Evolutionary conservation across 2,113 vertebrate species (phyloP).

Genomic region (Cricetomys ansorgei): DNA sequence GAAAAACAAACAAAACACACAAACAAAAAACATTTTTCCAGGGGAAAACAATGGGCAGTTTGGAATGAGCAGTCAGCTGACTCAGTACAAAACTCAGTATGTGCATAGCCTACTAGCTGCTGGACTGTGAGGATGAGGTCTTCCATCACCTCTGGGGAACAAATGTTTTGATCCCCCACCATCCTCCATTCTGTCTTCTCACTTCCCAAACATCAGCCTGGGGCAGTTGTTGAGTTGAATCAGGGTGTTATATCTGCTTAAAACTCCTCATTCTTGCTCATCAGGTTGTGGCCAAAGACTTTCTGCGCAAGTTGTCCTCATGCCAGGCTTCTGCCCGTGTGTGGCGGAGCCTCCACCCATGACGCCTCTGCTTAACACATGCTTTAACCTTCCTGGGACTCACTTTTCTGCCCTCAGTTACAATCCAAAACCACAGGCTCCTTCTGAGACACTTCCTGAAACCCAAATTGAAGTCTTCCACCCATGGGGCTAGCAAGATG

Average conservation of each 20-base stretch:
- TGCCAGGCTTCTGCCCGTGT: not conserved
- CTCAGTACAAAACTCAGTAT: not conserved
- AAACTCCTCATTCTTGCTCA: not conserved
- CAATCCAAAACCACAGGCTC: not conserved
- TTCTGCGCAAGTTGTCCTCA: not conserved
- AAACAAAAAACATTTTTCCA: not conserved
- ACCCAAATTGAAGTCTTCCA: not conserved
- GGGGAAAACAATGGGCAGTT: not conserved
- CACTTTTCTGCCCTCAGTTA: not conserved
- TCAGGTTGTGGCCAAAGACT: not conserved
- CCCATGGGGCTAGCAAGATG: not conserved
- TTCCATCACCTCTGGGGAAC: not conserved
- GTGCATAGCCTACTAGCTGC: not conserved
- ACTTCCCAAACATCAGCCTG: not conserved
- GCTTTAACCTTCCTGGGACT: not conserved
- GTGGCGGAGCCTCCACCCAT: not conserved
- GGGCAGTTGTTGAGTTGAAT: slow-evolving; percentile 34
- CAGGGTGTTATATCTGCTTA: not conserved
- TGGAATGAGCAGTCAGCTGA: slow-evolving; percentile 28
- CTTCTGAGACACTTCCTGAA: not conserved
- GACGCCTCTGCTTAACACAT: not conserved
- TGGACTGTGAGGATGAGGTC: not conserved
- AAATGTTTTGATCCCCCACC: not conserved
- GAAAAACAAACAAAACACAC: not conserved
- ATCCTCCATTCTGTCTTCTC: not conserved